A percentile compares a stretch with the other conserved stretches of the same genome.
phyloP scores from a whole-genome alignment of 2,797 vertebrate genomes.

The Trematomus bernacchii region DNA sequence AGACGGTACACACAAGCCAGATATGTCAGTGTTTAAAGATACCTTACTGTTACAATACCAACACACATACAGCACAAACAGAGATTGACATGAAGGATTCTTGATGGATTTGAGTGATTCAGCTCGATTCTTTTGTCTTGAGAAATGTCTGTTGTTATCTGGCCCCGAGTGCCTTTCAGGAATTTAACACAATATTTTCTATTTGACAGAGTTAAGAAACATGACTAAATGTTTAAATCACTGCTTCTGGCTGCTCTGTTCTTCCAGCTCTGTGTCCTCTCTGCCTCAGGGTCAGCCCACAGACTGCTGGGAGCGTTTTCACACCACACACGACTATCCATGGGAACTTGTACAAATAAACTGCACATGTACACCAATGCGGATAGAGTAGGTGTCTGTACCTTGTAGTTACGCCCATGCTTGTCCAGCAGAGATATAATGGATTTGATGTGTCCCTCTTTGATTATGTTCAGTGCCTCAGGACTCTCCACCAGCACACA shows the following conservation, averaged over 20 bases:
- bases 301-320: not conserved
- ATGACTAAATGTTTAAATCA: not conserved
- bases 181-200: not conserved
- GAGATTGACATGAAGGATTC: not conserved
- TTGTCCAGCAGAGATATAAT: conserved; percentile 97
- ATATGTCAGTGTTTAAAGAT: conserved; percentile 10
- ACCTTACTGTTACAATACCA: not conserved
- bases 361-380: no score
- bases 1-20: conserved; percentile 23
- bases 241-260: not conserved
- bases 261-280: not conserved
- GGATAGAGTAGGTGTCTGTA: conserved; percentile 47
- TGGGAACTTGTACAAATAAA: not conserved
- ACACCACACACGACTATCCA: conserved; percentile 1
- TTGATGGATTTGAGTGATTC: not conserved
- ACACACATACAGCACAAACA: not conserved
- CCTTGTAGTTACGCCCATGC: conserved; percentile 97
- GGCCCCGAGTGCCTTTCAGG: not conserved
- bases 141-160: conserved; percentile 1
- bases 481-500: conserved; percentile 98
- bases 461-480: conserved; percentile 97
- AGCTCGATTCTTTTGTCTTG: not conserved
- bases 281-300: not conserved
- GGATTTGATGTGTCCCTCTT: conserved; percentile 97
- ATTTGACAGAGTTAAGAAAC: not conserved